Evolutionary conservation across 2,113 vertebrate species (phyloP).

Genomic region (Hirundichthys speculiger): DNA sequence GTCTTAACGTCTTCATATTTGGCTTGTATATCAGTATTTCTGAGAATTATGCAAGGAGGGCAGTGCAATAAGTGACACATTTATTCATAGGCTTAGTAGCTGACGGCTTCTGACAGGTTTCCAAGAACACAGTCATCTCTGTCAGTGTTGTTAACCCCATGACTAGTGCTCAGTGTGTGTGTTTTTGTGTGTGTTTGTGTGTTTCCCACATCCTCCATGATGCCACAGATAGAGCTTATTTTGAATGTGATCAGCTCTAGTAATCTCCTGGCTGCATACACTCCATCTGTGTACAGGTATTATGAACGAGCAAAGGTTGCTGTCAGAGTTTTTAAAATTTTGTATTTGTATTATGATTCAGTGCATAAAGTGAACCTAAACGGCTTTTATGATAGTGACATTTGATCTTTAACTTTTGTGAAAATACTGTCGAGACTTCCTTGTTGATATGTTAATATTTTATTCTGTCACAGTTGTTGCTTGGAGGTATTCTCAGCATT

Average conservation of each 20-base stretch:
- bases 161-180: constrained; percentile 14
- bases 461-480: constrained; percentile 10
- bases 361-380: background rate
- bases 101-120: constrained; percentile 61
- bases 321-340: background rate
- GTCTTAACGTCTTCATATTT: constrained; percentile 47
- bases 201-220: constrained; percentile 67
- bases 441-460: constrained; percentile 8
- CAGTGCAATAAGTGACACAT: constrained; percentile 62
- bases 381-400: background rate
- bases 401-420: too few relatives aligned
- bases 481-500: background rate
- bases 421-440: too few relatives aligned
- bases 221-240: constrained; percentile 65
- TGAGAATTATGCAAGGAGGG: constrained; percentile 68
- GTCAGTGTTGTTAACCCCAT: constrained; percentile 59
- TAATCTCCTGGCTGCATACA: constrained; percentile 38
- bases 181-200: constrained; percentile 24
- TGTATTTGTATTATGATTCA: background rate
- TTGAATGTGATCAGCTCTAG: constrained; percentile 56
- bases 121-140: constrained; percentile 69
- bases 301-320: constrained; percentile 14
- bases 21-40: constrained; percentile 60
- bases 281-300: constrained; percentile 5
- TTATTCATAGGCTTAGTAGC: constrained; percentile 55